Evolutionary conservation across 1,140 invertebrate species (phyloP).

Genomic region (Zophobas atratus): DNA sequence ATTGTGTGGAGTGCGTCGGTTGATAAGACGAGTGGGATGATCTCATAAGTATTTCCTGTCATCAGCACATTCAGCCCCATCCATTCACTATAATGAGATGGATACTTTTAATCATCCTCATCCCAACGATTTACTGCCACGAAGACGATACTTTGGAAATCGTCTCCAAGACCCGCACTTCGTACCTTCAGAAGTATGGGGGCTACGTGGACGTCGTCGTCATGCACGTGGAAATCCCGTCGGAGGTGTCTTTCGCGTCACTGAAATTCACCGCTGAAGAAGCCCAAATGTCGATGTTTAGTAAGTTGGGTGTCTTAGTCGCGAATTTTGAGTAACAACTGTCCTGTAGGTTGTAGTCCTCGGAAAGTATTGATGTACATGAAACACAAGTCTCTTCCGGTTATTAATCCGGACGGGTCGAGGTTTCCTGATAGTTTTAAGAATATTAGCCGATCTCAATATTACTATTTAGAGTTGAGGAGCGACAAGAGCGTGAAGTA

Average conservation of each 20-base stretch:
- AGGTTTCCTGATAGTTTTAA: slow-evolving; percentile 78
- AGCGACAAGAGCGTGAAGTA: slow-evolving; percentile 70
- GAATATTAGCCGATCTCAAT: slow-evolving; percentile 67
- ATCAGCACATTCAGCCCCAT: no score
- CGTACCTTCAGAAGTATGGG: slow-evolving; percentile 60
- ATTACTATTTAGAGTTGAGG: slow-evolving; percentile 68
- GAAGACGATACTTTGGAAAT: slow-evolving; percentile 41
- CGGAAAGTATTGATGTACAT: slow-evolving; percentile 76
- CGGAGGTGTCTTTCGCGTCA: slow-evolving; percentile 59
- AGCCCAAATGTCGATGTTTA: slow-evolving; percentile 59
- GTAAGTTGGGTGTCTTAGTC: slow-evolving; percentile 54
- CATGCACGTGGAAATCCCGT: slow-evolving; percentile 63
- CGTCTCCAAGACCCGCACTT: slow-evolving; percentile 55
- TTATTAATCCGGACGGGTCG: slow-evolving; percentile 83
- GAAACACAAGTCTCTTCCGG: slow-evolving; percentile 83
- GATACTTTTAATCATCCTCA: slow-evolving; percentile 7
- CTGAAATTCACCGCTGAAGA: slow-evolving; percentile 62
- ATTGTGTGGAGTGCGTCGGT: slow-evolving; percentile 1
- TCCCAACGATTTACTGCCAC: slow-evolving; percentile 7
- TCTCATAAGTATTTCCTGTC: slow-evolving; percentile 21
- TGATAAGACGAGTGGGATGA: slow-evolving; percentile 28
- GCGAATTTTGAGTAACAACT: not conserved
- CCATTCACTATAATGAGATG: slow-evolving; percentile 20
- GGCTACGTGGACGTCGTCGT: slow-evolving; percentile 60
- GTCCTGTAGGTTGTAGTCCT: slow-evolving; percentile 71